These are phyloP conservation scores for Rhabdophis nuchalis DNA, from an alignment of 2,797 vertebrate genomes.

Conservation along the genomic window DNA sequence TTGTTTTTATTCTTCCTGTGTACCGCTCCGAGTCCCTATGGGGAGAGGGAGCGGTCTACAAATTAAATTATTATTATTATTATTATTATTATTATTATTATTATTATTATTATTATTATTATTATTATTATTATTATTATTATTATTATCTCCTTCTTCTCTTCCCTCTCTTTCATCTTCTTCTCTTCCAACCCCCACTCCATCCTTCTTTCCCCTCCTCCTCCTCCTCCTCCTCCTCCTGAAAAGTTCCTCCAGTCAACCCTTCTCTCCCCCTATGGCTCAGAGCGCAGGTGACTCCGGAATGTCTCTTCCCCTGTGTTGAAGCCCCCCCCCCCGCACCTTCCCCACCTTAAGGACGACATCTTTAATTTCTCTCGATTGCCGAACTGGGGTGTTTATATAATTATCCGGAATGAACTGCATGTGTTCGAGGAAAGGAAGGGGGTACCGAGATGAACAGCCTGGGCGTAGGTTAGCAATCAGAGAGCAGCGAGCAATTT, in stretches of 20 bases:
- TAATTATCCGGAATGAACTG: slow-evolving; percentile 32
- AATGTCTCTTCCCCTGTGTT: not conserved
- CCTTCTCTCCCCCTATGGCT: fast-evolving
- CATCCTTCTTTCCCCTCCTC: too few relatives aligned
- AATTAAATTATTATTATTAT: too few relatives aligned
- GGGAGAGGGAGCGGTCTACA: too few relatives aligned
- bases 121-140: too few relatives aligned
- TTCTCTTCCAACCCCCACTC: too few relatives aligned
- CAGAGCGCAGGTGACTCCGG: not conserved
- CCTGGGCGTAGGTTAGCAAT: slow-evolving; percentile 38
- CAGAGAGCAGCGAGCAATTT: slow-evolving; percentile 8
- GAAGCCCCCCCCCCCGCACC: not conserved
- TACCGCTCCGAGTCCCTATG: too few relatives aligned
- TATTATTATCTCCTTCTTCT: too few relatives aligned
- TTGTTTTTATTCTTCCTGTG: too few relatives aligned
- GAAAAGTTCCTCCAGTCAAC: not conserved
- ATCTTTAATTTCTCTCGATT: slow-evolving; percentile 31
- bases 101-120: too few relatives aligned
- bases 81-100: too few relatives aligned
- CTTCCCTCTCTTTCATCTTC: too few relatives aligned
- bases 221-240: too few relatives aligned
- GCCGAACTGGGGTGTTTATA: slow-evolving; percentile 23
- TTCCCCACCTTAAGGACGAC: not conserved
- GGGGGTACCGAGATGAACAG: slow-evolving; percentile 3
- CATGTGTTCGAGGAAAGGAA: not conserved